These are phyloP conservation scores for Barbus barbus DNA, from an alignment of 2,113 vertebrate genomes.

Conservation along the genomic window DNA sequence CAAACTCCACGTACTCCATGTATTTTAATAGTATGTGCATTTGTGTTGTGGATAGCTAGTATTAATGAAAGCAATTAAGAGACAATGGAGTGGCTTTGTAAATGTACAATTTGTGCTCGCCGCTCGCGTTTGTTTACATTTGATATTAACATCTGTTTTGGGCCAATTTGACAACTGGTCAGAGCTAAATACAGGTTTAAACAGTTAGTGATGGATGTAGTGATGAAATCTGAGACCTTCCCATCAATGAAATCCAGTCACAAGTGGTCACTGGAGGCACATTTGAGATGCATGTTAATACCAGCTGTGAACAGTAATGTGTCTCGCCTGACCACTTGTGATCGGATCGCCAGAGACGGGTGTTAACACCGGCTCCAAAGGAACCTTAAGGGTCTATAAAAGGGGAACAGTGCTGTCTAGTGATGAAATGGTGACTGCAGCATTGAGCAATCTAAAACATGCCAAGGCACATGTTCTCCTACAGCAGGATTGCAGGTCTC, in stretches of 20 bases:
- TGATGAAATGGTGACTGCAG: conserved; percentile 59
- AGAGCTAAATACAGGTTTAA: background rate
- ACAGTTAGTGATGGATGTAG: background rate
- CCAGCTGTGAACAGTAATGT: conserved; percentile 11
- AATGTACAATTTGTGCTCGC: background rate
- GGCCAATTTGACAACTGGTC: background rate
- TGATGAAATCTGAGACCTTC: background rate
- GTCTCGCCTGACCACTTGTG: background rate
- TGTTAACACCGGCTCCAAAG: background rate
- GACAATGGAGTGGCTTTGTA: background rate
- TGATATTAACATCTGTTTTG: background rate
- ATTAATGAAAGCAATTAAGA: background rate
- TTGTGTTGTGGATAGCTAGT: background rate
- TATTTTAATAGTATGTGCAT: background rate
- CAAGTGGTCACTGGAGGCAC: background rate
- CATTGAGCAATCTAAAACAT: background rate
- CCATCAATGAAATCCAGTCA: background rate
- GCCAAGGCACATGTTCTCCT: background rate
- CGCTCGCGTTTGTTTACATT: background rate
- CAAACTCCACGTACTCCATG: no score
- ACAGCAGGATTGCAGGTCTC: background rate
- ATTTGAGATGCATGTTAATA: background rate
- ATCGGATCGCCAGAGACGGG: background rate
- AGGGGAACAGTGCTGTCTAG: conserved; percentile 61
- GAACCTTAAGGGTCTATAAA: background rate